These are phyloP conservation scores for Eupithecia vulgata DNA, from an alignment of 2,888 invertebrate species.

Conservation along the genomic window DNA sequence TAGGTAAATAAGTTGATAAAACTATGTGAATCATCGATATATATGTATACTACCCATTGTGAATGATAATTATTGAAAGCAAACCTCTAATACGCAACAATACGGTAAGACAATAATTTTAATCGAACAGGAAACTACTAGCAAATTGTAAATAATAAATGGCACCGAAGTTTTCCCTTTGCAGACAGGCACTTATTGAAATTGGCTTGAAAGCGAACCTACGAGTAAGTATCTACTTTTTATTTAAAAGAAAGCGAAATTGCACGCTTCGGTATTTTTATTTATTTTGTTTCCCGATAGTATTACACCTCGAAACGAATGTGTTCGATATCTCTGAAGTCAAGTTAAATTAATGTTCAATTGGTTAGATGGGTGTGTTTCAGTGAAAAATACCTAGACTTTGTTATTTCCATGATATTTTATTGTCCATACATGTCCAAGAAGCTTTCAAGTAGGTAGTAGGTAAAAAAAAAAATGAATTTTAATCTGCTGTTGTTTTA, in stretches of 20 bases:
- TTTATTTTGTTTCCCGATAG: constrained; percentile 59
- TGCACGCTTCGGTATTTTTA: constrained; percentile 60
- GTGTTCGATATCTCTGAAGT: constrained; percentile 37
- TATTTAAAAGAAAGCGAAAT: constrained; percentile 58
- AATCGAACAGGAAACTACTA: constrained; percentile 4
- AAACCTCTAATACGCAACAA: no score
- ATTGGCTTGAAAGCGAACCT: constrained; percentile 22
- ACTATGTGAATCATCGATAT: no score
- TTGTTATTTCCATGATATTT: neutral
- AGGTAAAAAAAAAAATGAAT: neutral
- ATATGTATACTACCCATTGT: no score
- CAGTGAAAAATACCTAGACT: constrained; percentile 1
- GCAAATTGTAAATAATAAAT: constrained; percentile 16
- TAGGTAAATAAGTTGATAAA: neutral
- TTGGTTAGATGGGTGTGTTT: constrained; percentile 9
- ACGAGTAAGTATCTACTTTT: constrained; percentile 14
- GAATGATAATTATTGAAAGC: no score
- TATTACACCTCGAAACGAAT: constrained; percentile 47
- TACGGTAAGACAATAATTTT: neutral
- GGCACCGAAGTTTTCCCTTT: constrained; percentile 10
- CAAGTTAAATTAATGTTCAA: constrained; percentile 31
- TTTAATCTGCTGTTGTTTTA: neutral
- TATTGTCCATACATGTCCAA: neutral
- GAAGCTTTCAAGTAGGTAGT: neutral
- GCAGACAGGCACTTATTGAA: constrained; percentile 29